phyloP scores from a whole-genome alignment of 2,113 vertebrate species.

The Antechinus stuartii region DNA sequence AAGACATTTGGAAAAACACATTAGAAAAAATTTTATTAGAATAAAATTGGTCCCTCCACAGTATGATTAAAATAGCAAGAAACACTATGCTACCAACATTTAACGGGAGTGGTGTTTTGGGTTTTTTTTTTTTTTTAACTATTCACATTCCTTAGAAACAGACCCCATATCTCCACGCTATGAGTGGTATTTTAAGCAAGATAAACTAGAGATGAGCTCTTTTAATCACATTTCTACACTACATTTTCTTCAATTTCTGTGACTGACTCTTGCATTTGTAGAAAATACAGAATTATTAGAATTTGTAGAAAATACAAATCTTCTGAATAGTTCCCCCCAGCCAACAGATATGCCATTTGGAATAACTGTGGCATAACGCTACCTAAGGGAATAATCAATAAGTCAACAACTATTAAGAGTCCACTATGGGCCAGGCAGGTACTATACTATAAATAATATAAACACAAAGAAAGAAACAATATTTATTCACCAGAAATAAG shows the following conservation, averaged over 20 bases:
- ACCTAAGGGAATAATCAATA: conserved; percentile 22
- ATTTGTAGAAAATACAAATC: background rate
- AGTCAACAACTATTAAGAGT: background rate
- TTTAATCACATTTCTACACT: conserved; percentile 24
- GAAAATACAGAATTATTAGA: background rate
- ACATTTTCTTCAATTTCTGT: conserved; percentile 15
- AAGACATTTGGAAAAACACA: conserved; percentile 19
- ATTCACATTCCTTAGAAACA: conserved; percentile 37
- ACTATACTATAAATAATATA: background rate
- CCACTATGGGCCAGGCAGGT: background rate
- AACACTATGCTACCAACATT: background rate
- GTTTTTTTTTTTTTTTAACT: background rate
- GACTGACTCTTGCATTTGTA: background rate
- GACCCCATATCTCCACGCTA: conserved; percentile 7
- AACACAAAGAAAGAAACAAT: background rate
- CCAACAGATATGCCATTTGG: background rate
- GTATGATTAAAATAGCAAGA: conserved; percentile 6
- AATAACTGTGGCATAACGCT: background rate
- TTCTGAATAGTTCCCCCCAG: background rate
- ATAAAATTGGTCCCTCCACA: conserved; percentile 17
- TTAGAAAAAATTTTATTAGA: conserved; percentile 5
- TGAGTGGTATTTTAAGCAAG: conserved; percentile 35
- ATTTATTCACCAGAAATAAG: background rate
- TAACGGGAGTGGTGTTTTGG: background rate
- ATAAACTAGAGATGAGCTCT: conserved; percentile 49